A percentile compares a stretch with the other conserved stretches of the same genome.
Conservation (phyloP, 2,113 vertebrate genomes). For the Patagioenas fasciata region DNA sequence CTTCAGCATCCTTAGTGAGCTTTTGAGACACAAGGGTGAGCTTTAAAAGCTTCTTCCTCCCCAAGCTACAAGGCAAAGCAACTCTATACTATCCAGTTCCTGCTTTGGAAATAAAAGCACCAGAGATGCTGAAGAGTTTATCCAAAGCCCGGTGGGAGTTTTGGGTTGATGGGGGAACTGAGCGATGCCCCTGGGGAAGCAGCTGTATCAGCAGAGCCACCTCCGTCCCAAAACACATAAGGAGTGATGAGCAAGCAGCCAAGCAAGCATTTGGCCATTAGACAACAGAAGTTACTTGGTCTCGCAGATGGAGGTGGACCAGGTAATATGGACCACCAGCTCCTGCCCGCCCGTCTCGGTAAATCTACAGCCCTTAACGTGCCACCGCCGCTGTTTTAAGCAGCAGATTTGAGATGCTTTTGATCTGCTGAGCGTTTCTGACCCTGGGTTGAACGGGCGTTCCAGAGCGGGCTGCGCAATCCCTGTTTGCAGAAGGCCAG, state of each 20-base stretch:
- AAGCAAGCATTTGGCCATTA: neutral
- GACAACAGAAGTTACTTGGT: neutral
- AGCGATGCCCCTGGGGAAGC: neutral
- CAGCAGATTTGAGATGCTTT: neutral
- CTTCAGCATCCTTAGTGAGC: neutral
- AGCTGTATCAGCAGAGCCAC: neutral
- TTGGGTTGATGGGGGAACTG: neutral
- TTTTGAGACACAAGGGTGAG: neutral
- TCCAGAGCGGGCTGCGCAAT: neutral
- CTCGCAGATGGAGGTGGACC: neutral
- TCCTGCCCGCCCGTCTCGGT: accelerated
- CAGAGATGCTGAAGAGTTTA: accelerated
- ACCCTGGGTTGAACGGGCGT: neutral
- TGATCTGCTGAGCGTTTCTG: neutral
- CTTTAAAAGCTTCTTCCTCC: neutral
- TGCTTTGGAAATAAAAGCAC: neutral
- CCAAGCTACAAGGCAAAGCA: neutral
- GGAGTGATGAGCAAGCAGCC: neutral
- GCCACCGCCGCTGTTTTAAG: neutral
- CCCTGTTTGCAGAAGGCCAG: neutral
- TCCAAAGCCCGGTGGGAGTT: neutral
- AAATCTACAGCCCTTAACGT: neutral
- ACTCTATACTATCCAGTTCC: neutral
- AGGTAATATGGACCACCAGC: neutral
- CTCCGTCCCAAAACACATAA: accelerated